A percentile compares a stretch with the other conserved stretches of the same genome.
These are phyloP conservation scores for Tichodroma muraria DNA, from an alignment of 2,113 vertebrate genomes.

Conservation along the genomic window DNA sequence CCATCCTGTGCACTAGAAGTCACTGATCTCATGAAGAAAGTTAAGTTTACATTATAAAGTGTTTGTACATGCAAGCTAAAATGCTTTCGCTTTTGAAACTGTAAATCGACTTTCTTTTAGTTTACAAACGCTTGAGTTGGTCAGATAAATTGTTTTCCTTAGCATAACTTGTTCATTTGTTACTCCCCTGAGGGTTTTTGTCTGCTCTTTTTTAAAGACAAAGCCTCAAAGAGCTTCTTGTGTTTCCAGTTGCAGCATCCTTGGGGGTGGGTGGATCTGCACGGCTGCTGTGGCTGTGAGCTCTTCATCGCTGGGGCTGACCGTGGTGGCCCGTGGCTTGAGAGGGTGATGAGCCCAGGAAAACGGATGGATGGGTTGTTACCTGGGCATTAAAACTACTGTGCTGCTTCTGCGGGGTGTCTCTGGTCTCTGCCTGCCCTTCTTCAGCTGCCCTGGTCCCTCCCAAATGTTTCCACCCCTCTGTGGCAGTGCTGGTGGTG, in stretches of 20 bases:
- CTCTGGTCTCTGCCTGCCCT: background rate
- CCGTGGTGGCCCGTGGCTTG: background rate
- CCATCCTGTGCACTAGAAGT: background rate
- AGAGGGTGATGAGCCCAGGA: background rate
- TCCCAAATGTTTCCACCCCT: rapidly evolving
- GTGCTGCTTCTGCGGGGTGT: background rate
- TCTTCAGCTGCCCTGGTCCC: background rate
- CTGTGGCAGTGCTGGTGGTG: background rate
- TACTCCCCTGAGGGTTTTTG: background rate
- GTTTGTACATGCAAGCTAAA: background rate
- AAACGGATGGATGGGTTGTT: background rate
- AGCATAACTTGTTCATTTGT: background rate
- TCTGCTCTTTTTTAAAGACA: background rate
- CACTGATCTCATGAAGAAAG: background rate
- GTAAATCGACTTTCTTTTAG: background rate
- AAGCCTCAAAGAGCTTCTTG: background rate
- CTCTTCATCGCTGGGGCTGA: background rate
- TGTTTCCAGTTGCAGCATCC: background rate
- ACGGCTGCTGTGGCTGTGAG: rapidly evolving
- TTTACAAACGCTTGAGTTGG: background rate
- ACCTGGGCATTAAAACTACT: background rate
- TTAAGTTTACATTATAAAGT: background rate
- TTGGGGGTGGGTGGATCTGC: background rate
- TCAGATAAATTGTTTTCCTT: background rate
- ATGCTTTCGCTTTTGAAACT: background rate